A percentile compares a stretch with the other conserved stretches of the same genome.
Conservation (phyloP, 2,797 vertebrate genomes). For the Lutjanus campechanus region DNA sequence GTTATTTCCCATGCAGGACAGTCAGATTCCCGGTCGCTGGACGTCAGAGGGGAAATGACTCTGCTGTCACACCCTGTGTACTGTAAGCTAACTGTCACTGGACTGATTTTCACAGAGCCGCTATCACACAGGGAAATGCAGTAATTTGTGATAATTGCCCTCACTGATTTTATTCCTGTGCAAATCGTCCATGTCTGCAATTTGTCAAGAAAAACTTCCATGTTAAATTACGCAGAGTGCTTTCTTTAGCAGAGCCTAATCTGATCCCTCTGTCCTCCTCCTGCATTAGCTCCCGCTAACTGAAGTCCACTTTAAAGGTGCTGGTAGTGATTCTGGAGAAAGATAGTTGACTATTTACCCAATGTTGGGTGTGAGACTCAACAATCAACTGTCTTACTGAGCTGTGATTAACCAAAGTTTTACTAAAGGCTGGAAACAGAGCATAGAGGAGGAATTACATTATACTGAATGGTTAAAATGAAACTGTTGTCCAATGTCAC, state of each 20-base stretch:
- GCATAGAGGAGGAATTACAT: too few relatives aligned
- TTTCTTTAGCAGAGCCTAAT: constrained; percentile 24
- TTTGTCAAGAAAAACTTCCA: constrained; percentile 63
- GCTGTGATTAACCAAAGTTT: too few relatives aligned
- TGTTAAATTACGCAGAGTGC: constrained; percentile 55
- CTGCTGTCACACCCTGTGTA: constrained; percentile 45
- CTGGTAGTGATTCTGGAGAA: too few relatives aligned
- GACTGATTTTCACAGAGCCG: constrained; percentile 3
- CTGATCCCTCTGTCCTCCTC: not conserved
- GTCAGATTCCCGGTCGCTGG: not conserved
- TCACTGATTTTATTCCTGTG: constrained; percentile 42
- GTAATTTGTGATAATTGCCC: constrained; percentile 60
- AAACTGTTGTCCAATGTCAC: too few relatives aligned
- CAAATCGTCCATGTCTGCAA: constrained; percentile 63
- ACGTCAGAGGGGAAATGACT: constrained; percentile 46
- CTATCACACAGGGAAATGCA: constrained; percentile 35
- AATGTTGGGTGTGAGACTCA: too few relatives aligned
- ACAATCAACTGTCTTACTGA: too few relatives aligned
- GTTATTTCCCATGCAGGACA: constrained; percentile 11
- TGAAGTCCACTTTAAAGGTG: too few relatives aligned
- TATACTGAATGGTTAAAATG: too few relatives aligned
- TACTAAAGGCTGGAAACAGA: too few relatives aligned
- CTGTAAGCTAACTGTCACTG: constrained; percentile 30
- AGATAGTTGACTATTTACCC: too few relatives aligned
- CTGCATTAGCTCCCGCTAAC: not conserved